Conservation (phyloP, 1,140 invertebrate genomes). For the Drosophila murphyi region DNA sequence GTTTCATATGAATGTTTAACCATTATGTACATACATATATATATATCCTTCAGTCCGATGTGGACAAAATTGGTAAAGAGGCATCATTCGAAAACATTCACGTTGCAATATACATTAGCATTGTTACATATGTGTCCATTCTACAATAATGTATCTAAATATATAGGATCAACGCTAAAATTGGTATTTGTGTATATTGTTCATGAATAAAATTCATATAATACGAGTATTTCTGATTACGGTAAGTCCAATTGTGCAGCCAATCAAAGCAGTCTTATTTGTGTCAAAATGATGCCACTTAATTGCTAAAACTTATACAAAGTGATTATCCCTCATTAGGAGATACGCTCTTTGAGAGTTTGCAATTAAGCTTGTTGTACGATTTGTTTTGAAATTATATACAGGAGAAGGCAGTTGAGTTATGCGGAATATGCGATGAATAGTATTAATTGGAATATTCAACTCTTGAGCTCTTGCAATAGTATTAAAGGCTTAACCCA, state of each 20-base stretch:
- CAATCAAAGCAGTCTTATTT: background rate
- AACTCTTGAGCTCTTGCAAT: constrained; percentile 7
- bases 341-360: background rate
- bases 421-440: constrained; percentile 9
- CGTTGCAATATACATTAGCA: too few species aligned
- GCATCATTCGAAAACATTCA: too few species aligned
- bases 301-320: background rate
- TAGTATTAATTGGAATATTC: constrained; percentile 33
- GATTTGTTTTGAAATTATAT: background rate
- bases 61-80: too few species aligned
- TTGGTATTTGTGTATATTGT: too few species aligned
- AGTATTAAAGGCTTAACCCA: background rate
- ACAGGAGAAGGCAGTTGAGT: background rate
- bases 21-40: too few species aligned
- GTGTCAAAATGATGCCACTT: background rate
- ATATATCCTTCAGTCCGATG: too few species aligned
- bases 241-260: background rate
- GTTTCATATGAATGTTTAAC: too few species aligned
- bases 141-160: too few species aligned
- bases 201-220: background rate
- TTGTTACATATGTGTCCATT: too few species aligned
- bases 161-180: too few species aligned
- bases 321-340: background rate
- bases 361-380: constrained; percentile 10
- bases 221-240: background rate